Evolutionary conservation across 2,797 vertebrate genomes (phyloP).

Genomic region (Xenopus petersii): DNA sequence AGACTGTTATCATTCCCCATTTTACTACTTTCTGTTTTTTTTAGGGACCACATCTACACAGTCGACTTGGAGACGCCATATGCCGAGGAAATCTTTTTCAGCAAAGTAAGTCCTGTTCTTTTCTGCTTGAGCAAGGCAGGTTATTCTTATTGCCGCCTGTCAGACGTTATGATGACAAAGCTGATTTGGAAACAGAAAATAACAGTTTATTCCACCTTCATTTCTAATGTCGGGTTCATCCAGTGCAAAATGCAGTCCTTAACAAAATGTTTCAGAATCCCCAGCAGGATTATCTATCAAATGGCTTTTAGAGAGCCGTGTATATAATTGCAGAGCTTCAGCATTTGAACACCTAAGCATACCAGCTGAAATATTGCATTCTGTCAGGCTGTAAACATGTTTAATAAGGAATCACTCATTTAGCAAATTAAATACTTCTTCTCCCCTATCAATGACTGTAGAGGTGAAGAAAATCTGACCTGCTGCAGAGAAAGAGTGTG

Average conservation of each 20-base stretch:
- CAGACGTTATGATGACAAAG: slow-evolving; percentile 7
- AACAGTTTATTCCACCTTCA: slow-evolving; percentile 6
- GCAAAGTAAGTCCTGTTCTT: slow-evolving; percentile 83
- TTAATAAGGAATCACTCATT: no score
- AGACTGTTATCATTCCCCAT: background rate
- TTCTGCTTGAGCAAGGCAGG: background rate
- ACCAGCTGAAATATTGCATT: background rate
- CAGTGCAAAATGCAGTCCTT: slow-evolving; percentile 46
- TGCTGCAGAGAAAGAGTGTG: no score
- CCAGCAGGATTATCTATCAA: slow-evolving; percentile 49
- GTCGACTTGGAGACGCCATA: slow-evolving; percentile 89
- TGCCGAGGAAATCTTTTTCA: slow-evolving; percentile 96
- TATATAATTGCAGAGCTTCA: slow-evolving; percentile 36
- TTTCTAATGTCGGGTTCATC: slow-evolving; percentile 51
- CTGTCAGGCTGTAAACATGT: no score
- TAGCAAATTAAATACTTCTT: no score
- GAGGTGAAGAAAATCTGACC: no score
- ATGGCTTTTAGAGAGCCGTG: slow-evolving; percentile 48
- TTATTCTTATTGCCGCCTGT: background rate
- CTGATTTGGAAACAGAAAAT: slow-evolving; percentile 7
- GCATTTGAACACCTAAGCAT: background rate
- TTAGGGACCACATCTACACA: slow-evolving; percentile 97
- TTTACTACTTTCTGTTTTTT: slow-evolving; percentile 59
- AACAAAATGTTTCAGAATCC: slow-evolving; percentile 43
- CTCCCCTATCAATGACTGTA: no score